A percentile compares a stretch with the other conserved stretches of the same genome.
Conservation (phyloP, 2,888 invertebrate species). For the Drosophila melanosoma region DNA sequence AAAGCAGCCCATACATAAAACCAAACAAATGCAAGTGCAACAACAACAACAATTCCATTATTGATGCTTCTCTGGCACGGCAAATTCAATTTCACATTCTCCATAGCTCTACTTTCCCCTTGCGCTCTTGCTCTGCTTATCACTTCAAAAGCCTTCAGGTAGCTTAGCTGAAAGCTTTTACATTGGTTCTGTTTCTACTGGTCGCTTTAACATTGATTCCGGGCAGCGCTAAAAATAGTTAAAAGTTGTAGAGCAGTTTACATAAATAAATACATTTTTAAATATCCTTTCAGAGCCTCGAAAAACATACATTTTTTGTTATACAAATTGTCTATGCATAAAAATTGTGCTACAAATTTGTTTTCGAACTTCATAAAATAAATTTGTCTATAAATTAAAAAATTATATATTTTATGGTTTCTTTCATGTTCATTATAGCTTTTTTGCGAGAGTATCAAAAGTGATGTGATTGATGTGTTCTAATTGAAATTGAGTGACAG, state of each 20-base stretch:
- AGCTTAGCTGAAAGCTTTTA: constrained; percentile 18
- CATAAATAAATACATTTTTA: background rate
- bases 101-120: background rate
- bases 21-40: constrained; percentile 76
- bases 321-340: background rate
- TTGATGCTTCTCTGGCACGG: constrained; percentile 71
- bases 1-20: constrained; percentile 52
- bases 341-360: background rate
- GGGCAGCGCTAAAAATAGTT: constrained; percentile 14
- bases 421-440: background rate
- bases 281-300: background rate
- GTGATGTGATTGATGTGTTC: constrained; percentile 42
- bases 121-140: constrained; percentile 14
- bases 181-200: constrained; percentile 2
- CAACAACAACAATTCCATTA: constrained; percentile 42
- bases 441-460: background rate
- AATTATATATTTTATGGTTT: background rate
- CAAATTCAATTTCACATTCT: constrained; percentile 59
- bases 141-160: constrained; percentile 15
- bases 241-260: background rate
- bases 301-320: background rate
- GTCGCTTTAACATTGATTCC: constrained; percentile 42
- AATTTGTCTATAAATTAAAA: background rate
- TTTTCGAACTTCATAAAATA: background rate
- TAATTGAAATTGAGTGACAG: constrained; percentile 60